These are phyloP conservation scores for Neodiprion lecontei DNA, from an alignment of 1,140 invertebrate species.

Conservation along the genomic window DNA sequence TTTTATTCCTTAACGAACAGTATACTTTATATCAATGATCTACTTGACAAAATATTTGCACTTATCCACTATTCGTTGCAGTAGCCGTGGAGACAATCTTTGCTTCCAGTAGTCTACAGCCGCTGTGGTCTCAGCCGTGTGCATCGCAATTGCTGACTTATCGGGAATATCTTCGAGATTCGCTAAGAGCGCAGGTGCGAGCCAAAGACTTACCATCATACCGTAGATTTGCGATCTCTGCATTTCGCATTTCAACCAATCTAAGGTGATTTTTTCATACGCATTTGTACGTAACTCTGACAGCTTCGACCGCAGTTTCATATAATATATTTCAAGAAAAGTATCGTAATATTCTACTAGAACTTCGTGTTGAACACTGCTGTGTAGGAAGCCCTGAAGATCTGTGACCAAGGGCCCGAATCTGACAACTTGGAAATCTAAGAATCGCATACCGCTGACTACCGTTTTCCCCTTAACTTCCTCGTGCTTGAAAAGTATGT, in stretches of 20 bases:
- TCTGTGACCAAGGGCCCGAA: neutral
- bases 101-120: neutral
- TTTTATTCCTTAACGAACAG: no score
- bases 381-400: neutral
- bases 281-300: neutral
- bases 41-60: conserved; percentile 1
- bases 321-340: neutral
- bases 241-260: neutral
- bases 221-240: neutral
- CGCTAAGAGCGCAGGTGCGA: neutral
- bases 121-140: neutral
- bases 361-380: neutral
- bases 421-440: neutral
- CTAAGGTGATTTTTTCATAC: neutral
- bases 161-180: neutral
- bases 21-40: neutral
- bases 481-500: neutral
- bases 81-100: neutral
- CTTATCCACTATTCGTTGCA: neutral
- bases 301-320: neutral
- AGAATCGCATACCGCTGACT: neutral
- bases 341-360: neutral
- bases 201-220: neutral
- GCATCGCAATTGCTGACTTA: neutral
- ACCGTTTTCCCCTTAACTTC: neutral